These are phyloP conservation scores for Pristionchus pacificus DNA, from an alignment of 1,140 invertebrate genomes.

Conservation along the genomic window DNA sequence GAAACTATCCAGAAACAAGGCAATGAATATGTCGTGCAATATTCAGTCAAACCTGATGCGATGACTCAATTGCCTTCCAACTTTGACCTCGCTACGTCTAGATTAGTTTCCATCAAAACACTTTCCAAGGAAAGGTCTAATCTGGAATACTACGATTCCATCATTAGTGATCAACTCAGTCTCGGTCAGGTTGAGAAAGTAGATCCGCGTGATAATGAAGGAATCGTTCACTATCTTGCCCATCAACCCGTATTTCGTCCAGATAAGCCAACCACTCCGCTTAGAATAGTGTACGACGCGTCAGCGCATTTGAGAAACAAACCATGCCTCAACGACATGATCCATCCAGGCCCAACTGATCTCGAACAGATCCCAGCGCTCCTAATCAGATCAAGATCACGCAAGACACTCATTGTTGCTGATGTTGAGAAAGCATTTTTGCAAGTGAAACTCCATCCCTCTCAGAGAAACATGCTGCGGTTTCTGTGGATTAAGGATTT, in stretches of 20 bases:
- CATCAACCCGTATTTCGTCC: too few species aligned
- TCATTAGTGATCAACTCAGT: too few species aligned
- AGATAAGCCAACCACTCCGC: slow-evolving; percentile 48
- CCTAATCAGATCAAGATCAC: slow-evolving; percentile 24
- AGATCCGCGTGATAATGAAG: too few species aligned
- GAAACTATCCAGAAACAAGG: too few species aligned
- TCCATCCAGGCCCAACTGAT: slow-evolving; percentile 36
- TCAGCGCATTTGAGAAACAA: slow-evolving; percentile 44
- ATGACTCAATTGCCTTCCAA: too few species aligned
- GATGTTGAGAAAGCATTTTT: slow-evolving; percentile 40
- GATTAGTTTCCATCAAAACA: too few species aligned
- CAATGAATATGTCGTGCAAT: too few species aligned
- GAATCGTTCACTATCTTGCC: slow-evolving; percentile 59
- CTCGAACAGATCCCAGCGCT: slow-evolving; percentile 31
- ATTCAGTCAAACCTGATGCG: too few species aligned
- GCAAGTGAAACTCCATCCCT: slow-evolving; percentile 29
- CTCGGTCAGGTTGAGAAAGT: too few species aligned
- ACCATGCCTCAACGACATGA: slow-evolving; percentile 53
- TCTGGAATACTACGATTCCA: too few species aligned
- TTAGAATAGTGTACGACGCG: slow-evolving; percentile 57
- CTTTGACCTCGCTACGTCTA: too few species aligned
- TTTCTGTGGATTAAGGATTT: slow-evolving; percentile 37
- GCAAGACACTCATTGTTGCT: slow-evolving; percentile 16
- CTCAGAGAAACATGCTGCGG: slow-evolving; percentile 24
- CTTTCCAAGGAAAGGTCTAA: too few species aligned